Evolutionary conservation across 2,888 invertebrate genomes (phyloP), one percentile per base, ranked within the genome.

Genomic region (Erebia aethiops): DNA sequence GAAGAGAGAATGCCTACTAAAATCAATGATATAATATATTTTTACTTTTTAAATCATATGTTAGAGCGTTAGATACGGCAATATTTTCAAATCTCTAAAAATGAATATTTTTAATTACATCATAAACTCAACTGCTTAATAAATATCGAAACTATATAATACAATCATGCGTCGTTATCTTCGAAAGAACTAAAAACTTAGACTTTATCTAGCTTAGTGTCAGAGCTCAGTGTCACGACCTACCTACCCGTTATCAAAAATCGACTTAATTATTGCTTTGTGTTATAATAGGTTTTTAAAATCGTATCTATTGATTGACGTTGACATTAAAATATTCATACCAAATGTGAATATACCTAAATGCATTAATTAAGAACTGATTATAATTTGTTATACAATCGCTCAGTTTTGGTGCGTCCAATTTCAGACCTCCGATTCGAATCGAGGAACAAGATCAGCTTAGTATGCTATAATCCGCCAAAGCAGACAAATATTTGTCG

Each of bases 141-240:
- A 63, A 62, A 46, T 41, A 57, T 46, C 65, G 49, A 65, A 71
- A 49, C 43, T 52, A 51, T 63, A 66, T 64, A 76, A 13, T 21
- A 21, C 18, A 56, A 69, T 67, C 61, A 61, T 21, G 56, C 68
- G 61, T 46, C 69, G 75, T 77, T 78, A 78, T 79, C 80, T 74
- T 64, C 52, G 69, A 75, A 78, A 83, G 81, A 84, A 86, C 86
- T 88, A 87, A 88, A 87, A 81, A 83, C 80, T 87, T 87, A 84
- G 81, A 78, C 79, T 78, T 83, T 84, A 83, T 84, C 84, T 83
- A 83, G 83, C 78, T 80, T 79, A 79, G 82, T 80, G 82, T 82
- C 83, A 80, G 77, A 79, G 80, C 78, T 82, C 81, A 75, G 71
- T 75, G 72, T 70, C 75, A 69, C 75, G 82, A 81, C 81, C 80